Conservation (phyloP, 2,113 vertebrate species). For the Serilophus lunatus region DNA sequence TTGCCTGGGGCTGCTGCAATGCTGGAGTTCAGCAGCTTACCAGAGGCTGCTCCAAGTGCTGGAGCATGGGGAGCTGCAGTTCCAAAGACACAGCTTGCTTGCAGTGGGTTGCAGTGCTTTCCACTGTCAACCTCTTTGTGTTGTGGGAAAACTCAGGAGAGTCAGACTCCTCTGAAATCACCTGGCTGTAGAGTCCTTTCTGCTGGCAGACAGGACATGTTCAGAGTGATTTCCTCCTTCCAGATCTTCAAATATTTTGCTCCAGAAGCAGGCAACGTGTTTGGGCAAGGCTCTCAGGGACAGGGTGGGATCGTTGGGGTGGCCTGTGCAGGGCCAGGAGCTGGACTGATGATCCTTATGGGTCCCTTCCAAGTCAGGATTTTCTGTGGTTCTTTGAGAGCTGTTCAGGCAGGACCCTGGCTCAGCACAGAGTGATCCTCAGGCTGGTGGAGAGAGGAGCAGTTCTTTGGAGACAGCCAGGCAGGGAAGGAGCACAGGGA, state of each 20-base stretch:
- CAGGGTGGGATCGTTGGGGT: neutral
- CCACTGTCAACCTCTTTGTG: rapidly evolving
- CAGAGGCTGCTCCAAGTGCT: neutral
- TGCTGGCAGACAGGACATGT: neutral
- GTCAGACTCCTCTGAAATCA: neutral
- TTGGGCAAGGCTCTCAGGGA: neutral
- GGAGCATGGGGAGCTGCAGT: neutral
- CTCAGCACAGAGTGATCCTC: neutral
- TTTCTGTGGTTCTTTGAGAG: neutral
- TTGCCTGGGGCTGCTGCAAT: neutral
- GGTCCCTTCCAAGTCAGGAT: neutral
- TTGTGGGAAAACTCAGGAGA: neutral
- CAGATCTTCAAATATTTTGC: neutral
- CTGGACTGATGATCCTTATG: neutral
- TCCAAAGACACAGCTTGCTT: neutral
- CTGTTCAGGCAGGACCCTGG: neutral
- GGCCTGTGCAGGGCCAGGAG: neutral
- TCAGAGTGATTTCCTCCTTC: neutral
- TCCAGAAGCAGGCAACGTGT: neutral
- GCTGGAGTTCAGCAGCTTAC: neutral
- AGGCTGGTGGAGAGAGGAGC: neutral
- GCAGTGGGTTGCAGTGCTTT: neutral
- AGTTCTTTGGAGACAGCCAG: neutral
- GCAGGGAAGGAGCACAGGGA: neutral
- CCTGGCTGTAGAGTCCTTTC: neutral